Base-by-base conservation (phyloP, 2,113 vertebrate species). In the Hippotragus niger region DNA sequence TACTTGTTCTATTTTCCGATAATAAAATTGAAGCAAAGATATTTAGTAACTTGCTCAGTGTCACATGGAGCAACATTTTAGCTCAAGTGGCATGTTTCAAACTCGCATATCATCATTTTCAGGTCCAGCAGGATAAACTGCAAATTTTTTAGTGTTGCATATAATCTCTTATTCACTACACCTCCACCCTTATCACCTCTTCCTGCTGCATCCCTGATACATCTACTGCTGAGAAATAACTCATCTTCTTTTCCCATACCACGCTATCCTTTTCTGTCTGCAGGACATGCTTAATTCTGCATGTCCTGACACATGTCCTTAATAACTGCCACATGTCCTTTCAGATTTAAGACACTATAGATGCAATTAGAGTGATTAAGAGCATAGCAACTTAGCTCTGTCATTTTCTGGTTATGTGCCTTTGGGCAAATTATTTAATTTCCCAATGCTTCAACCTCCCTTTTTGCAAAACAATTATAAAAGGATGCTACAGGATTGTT, bases 381-480 rank as follows among this genome's bases (percentile, higher is more conserved):
- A 50, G 31, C 15, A 50, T 3, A 13, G 33, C 4, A 27, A 29
- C 27, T 87, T 19, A 27, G 15, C 11, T 87, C 6, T 50, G 55
- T 58, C 88, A 57, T n/a, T 60, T 94, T 81, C 40, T n/a, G 76
- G 36, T 57, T 83, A 13, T 36, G 29, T 16, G 14, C 13, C 14
- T 8, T 87, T 47, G 33, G 50, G 8, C 19, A 43, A 43, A 12
- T 76, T 94, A 50, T 86, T 88, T 47, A 88, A 91, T 74, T 95
- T 93, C 31, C 40, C 27, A 33, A 52, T 81, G 64, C 31, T n/a
- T 91, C 43, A 64, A 29, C 16, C 57, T 64, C 47, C 27, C 6
- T 80, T 6, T 40, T 84, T 67, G 55, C 45, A 36, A 96, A 90
- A 53, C 7, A 71, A 7, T 3, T 6, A 67, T 80, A 60, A 64